phyloP scores from a whole-genome alignment of 2,888 invertebrate genomes.

The Rotaria macrura region DNA sequence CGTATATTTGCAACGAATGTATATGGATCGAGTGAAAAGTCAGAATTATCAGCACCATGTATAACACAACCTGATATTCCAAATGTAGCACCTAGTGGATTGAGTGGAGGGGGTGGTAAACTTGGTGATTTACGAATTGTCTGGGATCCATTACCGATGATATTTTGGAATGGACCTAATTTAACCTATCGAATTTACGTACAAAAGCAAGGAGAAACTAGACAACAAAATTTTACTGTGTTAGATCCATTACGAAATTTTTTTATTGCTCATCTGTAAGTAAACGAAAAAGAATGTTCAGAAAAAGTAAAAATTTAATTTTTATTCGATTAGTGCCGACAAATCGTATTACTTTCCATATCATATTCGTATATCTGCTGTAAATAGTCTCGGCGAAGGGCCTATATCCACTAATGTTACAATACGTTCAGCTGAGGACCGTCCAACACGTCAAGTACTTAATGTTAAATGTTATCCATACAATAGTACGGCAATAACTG shows the following conservation, averaged over 20 bases:
- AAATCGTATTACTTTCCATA: slow-evolving; percentile 26
- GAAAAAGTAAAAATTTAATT: background rate
- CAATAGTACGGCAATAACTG: slow-evolving; percentile 29
- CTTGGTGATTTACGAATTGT: slow-evolving; percentile 27
- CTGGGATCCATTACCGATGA: slow-evolving; percentile 30
- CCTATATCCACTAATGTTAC: slow-evolving; percentile 16
- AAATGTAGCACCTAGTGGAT: background rate
- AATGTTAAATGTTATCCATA: slow-evolving; percentile 32
- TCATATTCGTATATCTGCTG: slow-evolving; percentile 30
- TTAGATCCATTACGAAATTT: background rate
- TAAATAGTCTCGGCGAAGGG: slow-evolving; percentile 28
- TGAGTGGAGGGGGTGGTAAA: slow-evolving; percentile 33
- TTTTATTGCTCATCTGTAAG: background rate
- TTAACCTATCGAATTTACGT: slow-evolving; percentile 28
- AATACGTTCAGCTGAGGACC: slow-evolving; percentile 29
- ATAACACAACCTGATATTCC: slow-evolving; percentile 28
- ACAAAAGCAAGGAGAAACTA: slow-evolving; percentile 21
- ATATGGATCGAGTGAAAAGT: slow-evolving; percentile 24
- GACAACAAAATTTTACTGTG: background rate
- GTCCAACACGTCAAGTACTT: slow-evolving; percentile 31
- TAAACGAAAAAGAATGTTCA: background rate
- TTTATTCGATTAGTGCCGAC: background rate
- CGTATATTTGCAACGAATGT: slow-evolving; percentile 25
- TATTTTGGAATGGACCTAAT: slow-evolving; percentile 31
- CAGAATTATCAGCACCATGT: slow-evolving; percentile 24